phyloP scores from a whole-genome alignment of 2,888 invertebrate genomes.

The Spilosoma lubricipeda region DNA sequence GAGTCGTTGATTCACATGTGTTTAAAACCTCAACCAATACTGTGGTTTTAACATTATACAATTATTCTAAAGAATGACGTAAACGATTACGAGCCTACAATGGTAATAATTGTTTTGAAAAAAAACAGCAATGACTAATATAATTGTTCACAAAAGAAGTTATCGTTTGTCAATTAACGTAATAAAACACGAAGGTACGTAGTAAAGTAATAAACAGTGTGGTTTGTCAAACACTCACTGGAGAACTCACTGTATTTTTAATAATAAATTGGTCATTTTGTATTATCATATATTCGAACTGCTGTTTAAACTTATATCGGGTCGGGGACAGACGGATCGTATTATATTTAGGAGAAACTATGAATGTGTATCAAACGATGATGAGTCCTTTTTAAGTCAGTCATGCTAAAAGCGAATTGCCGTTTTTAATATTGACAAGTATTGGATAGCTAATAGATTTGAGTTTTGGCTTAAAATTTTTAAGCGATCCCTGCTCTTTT shows the following conservation, averaged over 20 bases:
- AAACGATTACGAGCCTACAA: constrained; percentile 15
- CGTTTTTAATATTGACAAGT: no score
- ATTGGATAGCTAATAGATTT: not conserved
- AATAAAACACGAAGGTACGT: not conserved
- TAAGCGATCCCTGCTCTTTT: not conserved
- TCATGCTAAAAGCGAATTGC: no score
- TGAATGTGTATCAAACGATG: no score
- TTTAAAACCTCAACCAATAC: constrained; percentile 23
- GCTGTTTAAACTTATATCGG: not conserved
- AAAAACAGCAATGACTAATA: constrained; percentile 23
- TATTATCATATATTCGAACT: not conserved
- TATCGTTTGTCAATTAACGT: not conserved
- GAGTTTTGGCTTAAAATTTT: not conserved
- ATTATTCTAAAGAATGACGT: constrained; percentile 33
- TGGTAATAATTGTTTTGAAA: constrained; percentile 24
- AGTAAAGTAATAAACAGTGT: constrained; percentile 1
- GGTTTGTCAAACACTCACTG: not conserved
- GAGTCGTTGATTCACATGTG: constrained; percentile 52
- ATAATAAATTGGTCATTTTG: not conserved
- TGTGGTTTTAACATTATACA: constrained; percentile 29
- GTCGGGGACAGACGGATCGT: not conserved
- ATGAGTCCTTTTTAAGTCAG: no score
- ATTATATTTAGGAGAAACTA: not conserved
- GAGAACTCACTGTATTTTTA: not conserved
- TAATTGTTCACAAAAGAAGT: constrained; percentile 11